Base-by-base conservation (phyloP, 1,140 invertebrate species). In the Drosophila repletoides region DNA sequence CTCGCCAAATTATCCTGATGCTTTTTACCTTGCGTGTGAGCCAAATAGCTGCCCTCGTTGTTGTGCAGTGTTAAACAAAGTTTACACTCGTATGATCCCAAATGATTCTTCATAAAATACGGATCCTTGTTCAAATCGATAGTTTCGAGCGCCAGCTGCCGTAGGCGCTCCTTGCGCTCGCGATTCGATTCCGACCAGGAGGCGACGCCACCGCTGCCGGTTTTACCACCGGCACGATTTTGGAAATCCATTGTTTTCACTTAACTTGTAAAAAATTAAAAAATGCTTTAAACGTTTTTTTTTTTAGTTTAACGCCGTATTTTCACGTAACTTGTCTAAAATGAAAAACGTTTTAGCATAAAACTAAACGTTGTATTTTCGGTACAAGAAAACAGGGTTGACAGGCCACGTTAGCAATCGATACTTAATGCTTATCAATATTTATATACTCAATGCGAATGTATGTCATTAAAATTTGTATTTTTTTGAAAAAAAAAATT, bases 21-120 rank as follows among this genome's bases (percentile, higher is more conserved):
- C 84, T 99, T 99, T 90, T 99, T 99, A n/a, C 99, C 99, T 91
- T 99, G 99, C 0, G 99, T 99, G 86, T 99, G 99, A 7, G 99
- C 98, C 76, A 99, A 92, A 89, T 99, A 99, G 89, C 97, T 99
- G 1, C 98, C 99, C 91, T 99, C 99, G 92, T 99, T 99, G 86
- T 99, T 99, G 89, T 99, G 99, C 7, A 99, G 92, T 1, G 99
- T 99, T 10, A 99, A 91, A 93, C 99, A 99, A 0, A 99, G 91
- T 92, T 99, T 99, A 91, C 99, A 99, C 91, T 99, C 99, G 92
- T 99, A 99, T 1, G 98, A 99, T 0, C 97, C 97, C 40, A 99
- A 93, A 93, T 99, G 98, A 93, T 99, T 99, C 94, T 98, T 98
- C 98, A 99, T 98, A 94, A 99, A 99, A 94, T 99, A 99, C 0